A percentile compares a stretch with the other conserved stretches of the same genome.
Evolutionary conservation across 1,140 invertebrate genomes (phyloP).

Genomic region (Vanessa atalanta): DNA sequence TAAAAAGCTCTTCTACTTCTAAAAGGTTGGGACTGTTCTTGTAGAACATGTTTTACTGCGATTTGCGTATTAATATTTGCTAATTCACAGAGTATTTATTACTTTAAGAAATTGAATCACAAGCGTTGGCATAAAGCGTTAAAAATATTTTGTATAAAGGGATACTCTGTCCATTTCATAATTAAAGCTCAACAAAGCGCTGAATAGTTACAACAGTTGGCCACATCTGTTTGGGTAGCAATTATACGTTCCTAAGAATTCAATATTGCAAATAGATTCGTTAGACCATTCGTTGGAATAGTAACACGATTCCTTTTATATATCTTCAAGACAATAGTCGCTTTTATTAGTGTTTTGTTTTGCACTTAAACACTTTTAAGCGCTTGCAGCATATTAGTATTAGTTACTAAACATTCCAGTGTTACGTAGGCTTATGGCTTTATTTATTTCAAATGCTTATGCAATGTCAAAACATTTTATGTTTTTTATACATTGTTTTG

Average conservation of each 20-base stretch:
- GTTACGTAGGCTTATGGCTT: no score
- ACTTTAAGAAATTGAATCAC: no score
- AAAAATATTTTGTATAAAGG: not conserved
- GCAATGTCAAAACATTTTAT: no score
- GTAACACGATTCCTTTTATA: not conserved
- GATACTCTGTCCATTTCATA: not conserved
- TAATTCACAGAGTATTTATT: no score
- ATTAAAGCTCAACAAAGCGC: not conserved
- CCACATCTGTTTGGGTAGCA: conserved; percentile 27
- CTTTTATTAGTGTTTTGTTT: not conserved
- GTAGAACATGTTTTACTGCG: no score
- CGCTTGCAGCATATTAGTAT: not conserved
- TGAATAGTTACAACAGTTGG: conserved; percentile 27
- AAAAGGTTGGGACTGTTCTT: no score
- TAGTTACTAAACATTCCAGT: not conserved
- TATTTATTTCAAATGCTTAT: no score
- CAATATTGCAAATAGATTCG: conserved; percentile 26
- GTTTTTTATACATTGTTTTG: no score
- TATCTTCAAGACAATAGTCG: not conserved
- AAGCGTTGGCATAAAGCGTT: not conserved
- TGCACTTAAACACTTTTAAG: not conserved
- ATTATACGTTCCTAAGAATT: conserved; percentile 29
- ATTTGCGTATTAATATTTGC: no score
- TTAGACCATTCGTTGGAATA: not conserved
- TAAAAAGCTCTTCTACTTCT: no score